A percentile compares a stretch with the other conserved stretches of the same genome.
Conservation (phyloP, 2,797 vertebrate species). For the Onychomys leucogaster region DNA sequence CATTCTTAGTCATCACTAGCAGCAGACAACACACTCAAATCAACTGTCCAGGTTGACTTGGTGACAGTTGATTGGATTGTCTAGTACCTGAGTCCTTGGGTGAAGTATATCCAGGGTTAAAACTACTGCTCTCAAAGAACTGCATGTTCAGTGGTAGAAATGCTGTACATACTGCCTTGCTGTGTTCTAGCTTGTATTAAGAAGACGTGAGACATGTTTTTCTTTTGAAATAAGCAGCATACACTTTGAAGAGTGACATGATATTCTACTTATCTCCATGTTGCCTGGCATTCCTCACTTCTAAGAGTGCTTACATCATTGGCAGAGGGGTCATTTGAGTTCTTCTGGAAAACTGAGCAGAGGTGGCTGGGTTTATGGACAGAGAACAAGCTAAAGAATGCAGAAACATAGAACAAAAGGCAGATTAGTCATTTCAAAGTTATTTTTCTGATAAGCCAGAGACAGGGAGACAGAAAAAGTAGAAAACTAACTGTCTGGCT, state of each 20-base stretch:
- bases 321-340: background rate
- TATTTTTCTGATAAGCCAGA: background rate
- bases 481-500: background rate
- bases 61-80: background rate
- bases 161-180: background rate
- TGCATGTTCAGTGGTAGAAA: background rate
- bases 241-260: background rate
- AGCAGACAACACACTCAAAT: background rate
- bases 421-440: background rate
- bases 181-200: background rate
- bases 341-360: background rate
- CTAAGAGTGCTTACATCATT: background rate
- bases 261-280: background rate
- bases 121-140: background rate
- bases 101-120: background rate
- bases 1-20: background rate
- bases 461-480: background rate
- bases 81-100: background rate
- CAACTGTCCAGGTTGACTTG: background rate
- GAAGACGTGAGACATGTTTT: background rate
- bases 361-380: background rate
- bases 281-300: background rate
- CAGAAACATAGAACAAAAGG: background rate
- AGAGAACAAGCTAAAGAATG: background rate
- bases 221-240: background rate